These are phyloP conservation scores for Myzus persicae DNA, from an alignment of 1,140 invertebrate species.

Conservation along the genomic window DNA sequence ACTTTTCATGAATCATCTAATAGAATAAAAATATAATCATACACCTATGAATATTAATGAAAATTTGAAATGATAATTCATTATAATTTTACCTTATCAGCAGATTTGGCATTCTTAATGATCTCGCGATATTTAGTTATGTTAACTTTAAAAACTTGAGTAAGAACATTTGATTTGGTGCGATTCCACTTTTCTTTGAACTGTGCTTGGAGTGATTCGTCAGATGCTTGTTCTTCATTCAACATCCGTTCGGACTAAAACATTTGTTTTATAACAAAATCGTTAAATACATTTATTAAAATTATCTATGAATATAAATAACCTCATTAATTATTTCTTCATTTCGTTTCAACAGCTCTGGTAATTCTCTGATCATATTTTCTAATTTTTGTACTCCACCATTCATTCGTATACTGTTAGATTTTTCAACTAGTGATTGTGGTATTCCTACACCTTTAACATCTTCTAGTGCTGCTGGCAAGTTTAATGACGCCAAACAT, in stretches of 20 bases:
- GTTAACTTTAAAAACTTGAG: conserved; percentile 86
- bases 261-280: conserved; percentile 35
- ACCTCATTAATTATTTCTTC: conserved; percentile 95
- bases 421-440: conserved; percentile 89
- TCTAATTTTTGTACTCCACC: conserved; percentile 72
- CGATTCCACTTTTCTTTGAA: conserved; percentile 93
- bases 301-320: conserved; percentile 49
- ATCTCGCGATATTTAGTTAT: conserved; percentile 90
- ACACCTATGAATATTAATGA: not conserved
- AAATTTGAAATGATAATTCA: no score
- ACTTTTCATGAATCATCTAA: conserved; percentile 84
- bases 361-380: conserved; percentile 79
- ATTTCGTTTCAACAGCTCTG: conserved; percentile 89
- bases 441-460: conserved; percentile 79
- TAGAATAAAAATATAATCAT: not conserved
- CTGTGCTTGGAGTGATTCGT: conserved; percentile 85
- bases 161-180: conserved; percentile 86
- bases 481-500: conserved; percentile 90
- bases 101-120: conserved; percentile 86
- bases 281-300: not conserved
- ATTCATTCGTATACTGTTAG: conserved; percentile 73
- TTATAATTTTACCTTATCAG: conserved; percentile 70
- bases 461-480: conserved; percentile 96
- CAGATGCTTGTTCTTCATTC: conserved; percentile 89
- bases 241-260: conserved; percentile 82